Evolutionary conservation across 2,888 invertebrate genomes (phyloP).

Genomic region (Meghimatium bilineatum): DNA sequence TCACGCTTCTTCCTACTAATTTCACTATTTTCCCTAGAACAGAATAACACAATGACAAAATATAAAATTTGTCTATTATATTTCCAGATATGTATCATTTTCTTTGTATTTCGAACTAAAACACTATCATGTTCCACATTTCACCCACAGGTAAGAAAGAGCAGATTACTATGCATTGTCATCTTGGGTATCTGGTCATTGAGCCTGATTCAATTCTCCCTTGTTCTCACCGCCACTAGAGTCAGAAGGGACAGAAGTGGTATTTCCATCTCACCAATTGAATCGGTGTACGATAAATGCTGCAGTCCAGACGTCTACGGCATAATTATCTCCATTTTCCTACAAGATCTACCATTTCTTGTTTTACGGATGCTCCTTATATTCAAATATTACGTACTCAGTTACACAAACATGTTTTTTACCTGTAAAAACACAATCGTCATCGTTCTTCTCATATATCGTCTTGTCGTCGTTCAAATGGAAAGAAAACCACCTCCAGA

Average conservation of each 20-base stretch:
- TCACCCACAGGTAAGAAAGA: slow-evolving; percentile 78
- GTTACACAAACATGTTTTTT: slow-evolving; percentile 97
- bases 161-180: slow-evolving; percentile 87
- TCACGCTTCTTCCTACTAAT: no score
- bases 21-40: no score
- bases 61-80: no score
- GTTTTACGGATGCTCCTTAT: slow-evolving; percentile 85
- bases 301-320: slow-evolving; percentile 67
- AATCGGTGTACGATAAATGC: slow-evolving; percentile 55
- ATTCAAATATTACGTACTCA: slow-evolving; percentile 90
- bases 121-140: no score
- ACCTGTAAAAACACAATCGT: slow-evolving; percentile 94
- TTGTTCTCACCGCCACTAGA: slow-evolving; percentile 90
- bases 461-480: slow-evolving; percentile 80
- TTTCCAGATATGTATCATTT: no score
- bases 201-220: slow-evolving; percentile 94
- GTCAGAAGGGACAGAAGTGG: slow-evolving; percentile 74
- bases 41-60: no score
- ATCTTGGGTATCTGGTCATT: slow-evolving; percentile 94
- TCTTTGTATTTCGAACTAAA: no score
- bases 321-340: slow-evolving; percentile 70
- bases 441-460: slow-evolving; percentile 89
- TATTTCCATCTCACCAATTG: slow-evolving; percentile 49
- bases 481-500: slow-evolving; percentile 30
- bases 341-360: slow-evolving; percentile 76